Evolutionary conservation across 35 echinoderm and acorn worm genomes (phyloP), one percentile per base, ranked within the genome.

Genomic region (Heliocidaris tuberculata): DNA sequence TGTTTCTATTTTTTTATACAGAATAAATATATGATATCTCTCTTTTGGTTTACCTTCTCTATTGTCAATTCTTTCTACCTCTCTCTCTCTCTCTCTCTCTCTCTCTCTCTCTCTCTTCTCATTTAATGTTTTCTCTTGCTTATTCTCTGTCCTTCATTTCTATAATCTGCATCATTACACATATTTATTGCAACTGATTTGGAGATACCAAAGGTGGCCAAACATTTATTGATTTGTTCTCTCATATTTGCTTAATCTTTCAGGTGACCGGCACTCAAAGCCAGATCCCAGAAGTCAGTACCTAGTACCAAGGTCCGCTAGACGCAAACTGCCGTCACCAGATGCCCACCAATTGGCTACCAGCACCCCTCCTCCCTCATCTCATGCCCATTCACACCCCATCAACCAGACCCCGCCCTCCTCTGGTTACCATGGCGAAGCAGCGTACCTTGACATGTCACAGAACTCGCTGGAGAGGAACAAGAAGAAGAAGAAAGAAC

Each of bases 391-490:
- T 24, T 11, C 31, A 8, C 31, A 91, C 31, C 16, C 89, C 9
- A 12, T 49, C 91, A 52, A 30, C 29, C 47, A 30, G 47, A 49
- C 91, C 19, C 91, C 91, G 29, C 50, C 91, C 47, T 93, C 91
- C 9, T 49, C 48, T 59, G 29, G 48, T 48, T 93, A 32, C 29
- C 50, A 93, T 31, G 50, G 91, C 50, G 91, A 93, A n/a, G 91
- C 91, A 52, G 91, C 91, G 13, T 93, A 93, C 12, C 91, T 93
- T 15, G 91, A 93, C 50, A 93, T 93, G 91, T 52, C 91, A 48
- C 91, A 93, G 91, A 31, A 32, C 48, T 93, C 91, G 21, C 91
- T 93, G 21, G 91, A 93, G 91, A 93, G 91, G 91, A 93, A n/a
- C n/a, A n/a, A 31, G 21, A 93, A 93, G 50, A 93, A 49, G 21